Percentiles rank a stretch among this genome's conserved stretches.
These are phyloP conservation scores for Bufo gargarizans DNA, from an alignment of 2,113 vertebrate genomes.

Conservation along the genomic window DNA sequence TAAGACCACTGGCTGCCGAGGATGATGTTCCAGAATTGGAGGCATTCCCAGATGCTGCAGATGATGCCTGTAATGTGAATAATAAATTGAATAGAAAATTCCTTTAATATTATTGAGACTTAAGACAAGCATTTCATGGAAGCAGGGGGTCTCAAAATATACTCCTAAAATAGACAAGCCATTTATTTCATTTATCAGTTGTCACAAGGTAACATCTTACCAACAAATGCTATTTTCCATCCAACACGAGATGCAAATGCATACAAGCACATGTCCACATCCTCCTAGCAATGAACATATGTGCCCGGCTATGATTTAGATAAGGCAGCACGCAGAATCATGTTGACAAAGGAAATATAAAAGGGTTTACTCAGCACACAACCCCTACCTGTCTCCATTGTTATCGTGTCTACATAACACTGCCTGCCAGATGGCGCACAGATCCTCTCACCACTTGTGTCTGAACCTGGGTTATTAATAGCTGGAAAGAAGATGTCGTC, in stretches of 20 bases:
- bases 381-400: constrained; percentile 23
- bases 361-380: constrained; percentile 48
- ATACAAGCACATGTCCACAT: not conserved
- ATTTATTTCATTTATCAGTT: not conserved
- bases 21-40: constrained; percentile 78
- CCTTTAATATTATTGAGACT: not conserved
- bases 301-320: constrained; percentile 22
- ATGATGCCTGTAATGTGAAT: constrained; percentile 75
- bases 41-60: constrained; percentile 80
- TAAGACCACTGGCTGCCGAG: constrained; percentile 86
- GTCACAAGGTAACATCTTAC: not conserved
- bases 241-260: not conserved
- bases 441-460: constrained; percentile 50
- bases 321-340: constrained; percentile 1
- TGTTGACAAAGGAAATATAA: constrained; percentile 36
- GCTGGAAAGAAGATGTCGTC: not conserved
- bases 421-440: constrained; percentile 49
- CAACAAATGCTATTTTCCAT: not conserved
- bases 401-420: constrained; percentile 54
- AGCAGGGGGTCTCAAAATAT: not conserved
- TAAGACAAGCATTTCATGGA: not conserved
- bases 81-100: not conserved
- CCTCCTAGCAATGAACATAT: not conserved
- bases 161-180: not conserved
- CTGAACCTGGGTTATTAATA: constrained; percentile 44